A percentile compares a stretch with the other conserved stretches of the same genome.
phyloP scores from a whole-genome alignment of 2,113 vertebrate species.

The Pseudopipra pipra region DNA sequence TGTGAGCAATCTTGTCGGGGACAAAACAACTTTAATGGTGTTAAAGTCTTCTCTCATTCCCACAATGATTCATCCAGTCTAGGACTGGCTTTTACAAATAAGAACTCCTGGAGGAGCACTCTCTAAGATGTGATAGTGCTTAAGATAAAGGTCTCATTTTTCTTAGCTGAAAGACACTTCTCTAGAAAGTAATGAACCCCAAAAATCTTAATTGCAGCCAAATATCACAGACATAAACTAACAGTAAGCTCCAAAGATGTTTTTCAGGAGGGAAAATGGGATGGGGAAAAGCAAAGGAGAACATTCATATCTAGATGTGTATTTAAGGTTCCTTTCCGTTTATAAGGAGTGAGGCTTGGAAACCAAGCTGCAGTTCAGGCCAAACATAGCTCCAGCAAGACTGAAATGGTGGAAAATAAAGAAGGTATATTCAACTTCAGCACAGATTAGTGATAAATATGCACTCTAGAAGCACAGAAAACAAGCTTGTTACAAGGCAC shows the following conservation, averaged over 20 bases:
- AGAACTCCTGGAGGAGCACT: neutral
- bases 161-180: neutral
- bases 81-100: neutral
- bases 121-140: neutral
- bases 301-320: neutral
- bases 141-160: neutral
- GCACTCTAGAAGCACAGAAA: neutral
- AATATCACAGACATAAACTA: constrained; percentile 56
- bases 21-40: neutral
- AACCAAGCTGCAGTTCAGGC: neutral
- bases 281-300: neutral
- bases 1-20: neutral
- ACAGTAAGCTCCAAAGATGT: constrained; percentile 41
- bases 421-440: neutral
- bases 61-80: neutral
- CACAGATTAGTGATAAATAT: neutral
- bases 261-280: constrained; percentile 48
- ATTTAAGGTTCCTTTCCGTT: neutral
- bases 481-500: neutral
- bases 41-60: neutral
- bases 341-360: neutral
- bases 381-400: neutral
- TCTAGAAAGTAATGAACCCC: neutral
- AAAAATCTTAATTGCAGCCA: constrained; percentile 63
- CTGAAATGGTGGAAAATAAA: neutral